Evolutionary conservation across 2,797 vertebrate species (phyloP).

Genomic region (Coccyzus lansbergi): DNA sequence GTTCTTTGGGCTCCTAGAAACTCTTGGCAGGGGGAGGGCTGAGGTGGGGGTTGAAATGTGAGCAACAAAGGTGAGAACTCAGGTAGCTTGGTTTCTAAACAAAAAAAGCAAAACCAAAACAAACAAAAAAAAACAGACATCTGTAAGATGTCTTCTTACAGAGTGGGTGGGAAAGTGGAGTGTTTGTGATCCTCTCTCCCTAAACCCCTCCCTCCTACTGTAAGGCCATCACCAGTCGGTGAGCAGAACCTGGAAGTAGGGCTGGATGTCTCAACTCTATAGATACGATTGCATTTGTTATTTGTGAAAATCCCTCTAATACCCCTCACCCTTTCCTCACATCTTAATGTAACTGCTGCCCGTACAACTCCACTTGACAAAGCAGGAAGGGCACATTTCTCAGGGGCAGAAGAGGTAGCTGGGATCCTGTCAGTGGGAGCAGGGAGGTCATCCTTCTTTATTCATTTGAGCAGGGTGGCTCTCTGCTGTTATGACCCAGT

Average conservation of each 20-base stretch:
- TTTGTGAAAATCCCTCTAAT: not conserved
- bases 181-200: not conserved
- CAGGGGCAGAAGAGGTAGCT: not conserved
- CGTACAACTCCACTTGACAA: not conserved
- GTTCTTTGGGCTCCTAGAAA: not conserved
- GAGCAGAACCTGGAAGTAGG: not conserved
- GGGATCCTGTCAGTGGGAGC: not conserved
- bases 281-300: not conserved
- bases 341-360: not conserved
- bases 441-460: not conserved
- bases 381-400: not conserved
- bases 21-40: too few species aligned
- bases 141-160: not conserved
- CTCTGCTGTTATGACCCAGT: not conserved
- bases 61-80: not conserved
- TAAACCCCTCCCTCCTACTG: not conserved
- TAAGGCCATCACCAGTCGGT: not conserved
- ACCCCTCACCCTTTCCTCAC: not conserved
- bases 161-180: not conserved
- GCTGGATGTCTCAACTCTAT: not conserved
- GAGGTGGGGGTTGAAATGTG: not conserved
- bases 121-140: not conserved
- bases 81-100: not conserved
- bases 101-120: too few species aligned
- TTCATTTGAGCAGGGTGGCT: not conserved